Conservation (phyloP, 2,888 invertebrate species). For the Sisyra terminalis region DNA sequence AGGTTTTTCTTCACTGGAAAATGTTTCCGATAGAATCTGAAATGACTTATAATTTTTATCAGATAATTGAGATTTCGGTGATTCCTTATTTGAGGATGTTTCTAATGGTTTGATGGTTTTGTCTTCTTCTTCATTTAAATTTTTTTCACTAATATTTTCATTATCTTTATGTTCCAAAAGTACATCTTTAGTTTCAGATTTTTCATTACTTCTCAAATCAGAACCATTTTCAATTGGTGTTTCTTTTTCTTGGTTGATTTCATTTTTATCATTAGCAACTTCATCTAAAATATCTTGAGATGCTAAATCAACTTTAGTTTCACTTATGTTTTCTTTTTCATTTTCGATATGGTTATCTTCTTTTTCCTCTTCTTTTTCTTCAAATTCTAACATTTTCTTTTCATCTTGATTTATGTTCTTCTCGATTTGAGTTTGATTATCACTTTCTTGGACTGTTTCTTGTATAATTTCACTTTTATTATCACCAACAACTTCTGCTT, state of each 20-base stretch:
- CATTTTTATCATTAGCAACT: not conserved
- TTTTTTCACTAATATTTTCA: not conserved
- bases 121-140: not conserved
- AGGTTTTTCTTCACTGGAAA: conserved; percentile 6
- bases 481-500: conserved; percentile 9
- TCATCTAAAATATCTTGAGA: not conserved
- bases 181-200: not conserved
- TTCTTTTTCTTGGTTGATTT: conserved; percentile 2
- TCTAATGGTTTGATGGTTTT: not conserved
- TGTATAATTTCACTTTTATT: conserved; percentile 8
- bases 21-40: conserved; percentile 1
- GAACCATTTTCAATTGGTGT: not conserved
- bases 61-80: not conserved
- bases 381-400: not conserved
- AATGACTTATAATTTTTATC: conserved; percentile 5
- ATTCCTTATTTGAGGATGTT: not conserved
- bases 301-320: not conserved
- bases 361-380: conserved; percentile 4
- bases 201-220: no score
- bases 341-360: not conserved
- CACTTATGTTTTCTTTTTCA: not conserved
- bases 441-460: not conserved
- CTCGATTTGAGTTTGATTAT: conserved; percentile 1
- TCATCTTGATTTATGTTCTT: conserved; percentile 8
- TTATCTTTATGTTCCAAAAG: not conserved